Evolutionary conservation across 2,113 vertebrate species (phyloP), one percentile per base, ranked within the genome.

Genomic region (Sylvia atricapilla): DNA sequence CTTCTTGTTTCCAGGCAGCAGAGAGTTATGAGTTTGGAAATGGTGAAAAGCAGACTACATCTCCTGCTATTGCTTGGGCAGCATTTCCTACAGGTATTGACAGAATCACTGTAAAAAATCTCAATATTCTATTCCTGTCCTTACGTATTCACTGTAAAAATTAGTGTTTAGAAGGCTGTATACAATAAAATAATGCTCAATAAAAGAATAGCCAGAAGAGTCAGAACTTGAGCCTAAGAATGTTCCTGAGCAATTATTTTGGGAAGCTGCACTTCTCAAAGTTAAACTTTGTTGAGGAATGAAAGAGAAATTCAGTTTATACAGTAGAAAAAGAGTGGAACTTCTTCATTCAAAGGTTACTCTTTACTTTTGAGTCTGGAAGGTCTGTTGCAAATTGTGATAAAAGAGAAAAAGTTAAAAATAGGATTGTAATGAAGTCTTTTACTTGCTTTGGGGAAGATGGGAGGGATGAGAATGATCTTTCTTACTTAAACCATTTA

Each of bases 11-110:
- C 17, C 77, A 98, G 98, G 98, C 98, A 62, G 98, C 98, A 80
- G 98, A 98, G 92, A 98, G 86, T 66, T 98, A 98, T 18, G 98
- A 98, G 37, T 96, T 94, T 91, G 98, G 94, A 94, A 97, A 94
- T 72, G 96, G 96, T 60, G 98, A 96, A 87, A 96, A 95, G 24
- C 98, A 98, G 41, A 95, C 96, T 13, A 97, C 93, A 7, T 98
- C 98, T 67, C 98, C 98, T 74, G 97, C 98, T 67, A 98, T 98
- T 94, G 97, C 97, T 27, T 98, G 98, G 98, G 98, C 98, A 82
- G 98, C 97, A 18, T 98, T 98, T 95, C 97, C 98, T 91, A 74
- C 98, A 98, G 98, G 98, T 98, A 83, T 79, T 31, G 39, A 60
- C 49, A 78, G 50, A 78, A 52, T 25, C 13, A 17, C 33, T 46